Conservation (phyloP, 1,140 invertebrate genomes). For the Tetramorium simillimum region DNA sequence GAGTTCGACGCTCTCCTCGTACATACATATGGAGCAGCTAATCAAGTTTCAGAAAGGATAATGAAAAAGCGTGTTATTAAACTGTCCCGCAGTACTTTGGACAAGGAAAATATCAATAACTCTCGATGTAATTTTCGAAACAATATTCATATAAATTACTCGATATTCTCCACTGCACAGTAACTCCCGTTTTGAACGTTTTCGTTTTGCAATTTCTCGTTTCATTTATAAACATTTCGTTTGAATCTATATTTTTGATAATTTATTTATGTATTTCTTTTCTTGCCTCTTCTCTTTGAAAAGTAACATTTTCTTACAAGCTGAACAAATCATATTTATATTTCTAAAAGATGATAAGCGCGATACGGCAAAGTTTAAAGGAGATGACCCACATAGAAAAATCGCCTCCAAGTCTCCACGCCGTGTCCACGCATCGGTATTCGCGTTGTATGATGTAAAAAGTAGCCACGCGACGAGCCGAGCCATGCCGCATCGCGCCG, state of each 20-base stretch:
- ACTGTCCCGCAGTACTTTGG: neutral
- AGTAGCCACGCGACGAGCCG: conserved; percentile 36
- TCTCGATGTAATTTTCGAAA: neutral
- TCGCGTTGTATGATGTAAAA: conserved; percentile 24
- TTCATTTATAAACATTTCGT: neutral
- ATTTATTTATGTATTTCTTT: neutral
- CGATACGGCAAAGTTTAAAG: neutral
- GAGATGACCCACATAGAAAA: neutral
- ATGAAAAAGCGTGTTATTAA: neutral
- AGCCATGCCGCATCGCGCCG: neutral
- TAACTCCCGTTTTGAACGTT: neutral
- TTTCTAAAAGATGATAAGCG: neutral
- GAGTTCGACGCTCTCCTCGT: neutral
- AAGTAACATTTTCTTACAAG: conserved; percentile 1
- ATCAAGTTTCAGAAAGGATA: conserved; percentile 6
- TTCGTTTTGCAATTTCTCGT: neutral
- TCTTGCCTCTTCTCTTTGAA: neutral
- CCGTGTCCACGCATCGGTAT: neutral
- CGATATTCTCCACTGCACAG: neutral
- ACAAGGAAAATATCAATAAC: neutral
- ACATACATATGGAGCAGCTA: conserved; percentile 5
- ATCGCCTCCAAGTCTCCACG: neutral
- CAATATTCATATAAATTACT: neutral
- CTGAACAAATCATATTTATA: neutral
- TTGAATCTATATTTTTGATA: neutral